Evolutionary conservation across 2,113 vertebrate genomes (phyloP).

Genomic region (Lycaon pictus): DNA sequence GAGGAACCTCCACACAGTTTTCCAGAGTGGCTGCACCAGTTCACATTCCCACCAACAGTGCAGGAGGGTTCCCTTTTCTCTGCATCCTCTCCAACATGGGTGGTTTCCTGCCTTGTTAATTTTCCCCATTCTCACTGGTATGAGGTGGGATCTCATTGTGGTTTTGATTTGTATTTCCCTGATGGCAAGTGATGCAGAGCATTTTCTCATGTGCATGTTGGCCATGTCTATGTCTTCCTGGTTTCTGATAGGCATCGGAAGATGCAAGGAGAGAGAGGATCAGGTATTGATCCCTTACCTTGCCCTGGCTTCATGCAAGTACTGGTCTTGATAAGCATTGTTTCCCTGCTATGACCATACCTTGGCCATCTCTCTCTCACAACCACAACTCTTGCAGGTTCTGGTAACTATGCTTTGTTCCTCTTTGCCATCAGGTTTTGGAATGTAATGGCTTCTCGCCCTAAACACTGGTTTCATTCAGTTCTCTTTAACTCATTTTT

Average conservation of each 20-base stretch:
- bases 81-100: too few relatives aligned
- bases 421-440: background rate
- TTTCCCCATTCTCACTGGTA: too few relatives aligned
- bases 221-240: background rate
- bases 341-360: background rate
- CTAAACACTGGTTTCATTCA: background rate
- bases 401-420: background rate
- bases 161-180: too few relatives aligned
- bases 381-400: background rate
- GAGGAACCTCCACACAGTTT: too few relatives aligned
- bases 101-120: too few relatives aligned
- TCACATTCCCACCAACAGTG: too few relatives aligned
- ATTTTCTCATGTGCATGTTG: too few relatives aligned
- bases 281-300: background rate
- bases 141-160: too few relatives aligned
- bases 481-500: background rate
- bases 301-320: background rate
- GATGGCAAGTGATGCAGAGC: too few relatives aligned
- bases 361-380: background rate
- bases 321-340: background rate
- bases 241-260: background rate
- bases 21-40: too few relatives aligned
- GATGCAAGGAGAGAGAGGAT: background rate
- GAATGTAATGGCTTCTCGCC: background rate
- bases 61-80: too few relatives aligned